Evolutionary conservation across 30 jellyfish, hydroid and myxozoan genomes (phyloP).

Genomic region (Aurelia aurita complex sp. Pacific): DNA sequence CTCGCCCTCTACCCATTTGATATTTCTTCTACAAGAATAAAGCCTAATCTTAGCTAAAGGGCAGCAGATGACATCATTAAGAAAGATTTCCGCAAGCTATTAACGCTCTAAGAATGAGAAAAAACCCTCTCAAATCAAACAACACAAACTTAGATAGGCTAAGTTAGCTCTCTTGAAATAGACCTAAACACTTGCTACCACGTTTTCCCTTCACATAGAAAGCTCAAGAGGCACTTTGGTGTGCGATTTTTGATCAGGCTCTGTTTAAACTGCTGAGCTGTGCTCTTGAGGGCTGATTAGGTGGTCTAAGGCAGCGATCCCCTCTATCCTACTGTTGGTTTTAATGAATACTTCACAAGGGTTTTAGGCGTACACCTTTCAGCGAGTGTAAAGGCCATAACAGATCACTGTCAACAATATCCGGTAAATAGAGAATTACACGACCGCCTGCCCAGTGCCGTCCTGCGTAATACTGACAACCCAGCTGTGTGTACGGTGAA

Average conservation of each 20-base stretch:
- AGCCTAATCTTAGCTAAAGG: background rate
- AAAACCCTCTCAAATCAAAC: slow-evolving; percentile 1
- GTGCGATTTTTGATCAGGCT: background rate
- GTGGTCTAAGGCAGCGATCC: slow-evolving; percentile 32
- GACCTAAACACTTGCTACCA: slow-evolving; percentile 33
- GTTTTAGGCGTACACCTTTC: slow-evolving; percentile 69
- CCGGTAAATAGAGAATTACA: slow-evolving; percentile 62
- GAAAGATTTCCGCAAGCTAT: slow-evolving; percentile 11
- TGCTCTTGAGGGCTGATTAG: slow-evolving; percentile 31
- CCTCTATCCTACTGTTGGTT: slow-evolving; percentile 45
- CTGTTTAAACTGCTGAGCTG: slow-evolving; percentile 6
- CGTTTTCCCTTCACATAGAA: slow-evolving; percentile 9
- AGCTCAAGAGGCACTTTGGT: slow-evolving; percentile 6
- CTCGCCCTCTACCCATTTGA: background rate
- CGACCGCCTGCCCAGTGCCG: slow-evolving; percentile 68
- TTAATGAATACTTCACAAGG: slow-evolving; percentile 41
- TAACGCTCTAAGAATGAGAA: slow-evolving; percentile 21
- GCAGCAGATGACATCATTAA: slow-evolving; percentile 6
- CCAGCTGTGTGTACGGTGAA: slow-evolving; percentile 69
- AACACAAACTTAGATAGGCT: background rate
- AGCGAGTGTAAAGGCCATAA: slow-evolving; percentile 44
- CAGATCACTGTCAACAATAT: slow-evolving; percentile 77
- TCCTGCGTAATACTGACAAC: slow-evolving; percentile 43
- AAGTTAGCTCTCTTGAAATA: slow-evolving; percentile 13
- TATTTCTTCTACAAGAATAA: background rate